Base-by-base conservation (phyloP, 2,113 vertebrate species). In the Bos taurus region DNA sequence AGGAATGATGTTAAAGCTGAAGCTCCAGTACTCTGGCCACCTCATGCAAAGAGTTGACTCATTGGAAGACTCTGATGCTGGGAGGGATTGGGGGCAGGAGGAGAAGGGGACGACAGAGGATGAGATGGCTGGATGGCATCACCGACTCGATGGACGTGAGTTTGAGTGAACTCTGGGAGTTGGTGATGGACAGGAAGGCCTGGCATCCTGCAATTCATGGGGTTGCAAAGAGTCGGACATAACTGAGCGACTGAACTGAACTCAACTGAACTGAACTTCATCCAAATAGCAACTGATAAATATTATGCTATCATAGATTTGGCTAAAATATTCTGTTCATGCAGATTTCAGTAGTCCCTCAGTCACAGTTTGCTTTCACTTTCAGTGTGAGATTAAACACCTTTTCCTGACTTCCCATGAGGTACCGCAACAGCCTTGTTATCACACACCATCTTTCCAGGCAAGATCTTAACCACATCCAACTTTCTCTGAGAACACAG, bases 181-280 rank as follows among this genome's bases (percentile, higher is more conserved):
- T 60, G 59, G 59, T 60, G 59, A 60, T 60, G 59, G 59, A 60
- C 59, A 60, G 26, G 26, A 26, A 60, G 26, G 26, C 59, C 59
- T 60, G 26, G 5, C 2, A 0, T 30, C 26, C 59, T 60, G 59
- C 26, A 2, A 14, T 60, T 60, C 26, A 60, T 60, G 26, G 59
- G 12, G 59, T 30, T 5, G 0, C 59, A 30, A 60, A 60, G 59
- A 60, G 59, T 14, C 2, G 2, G 26, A 60, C 12, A 60, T 0
- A 1, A 30, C 12, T 60, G 59, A 60, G 59, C 13, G 1, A 60
- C 26, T 60, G 59, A 60, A 60, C 1, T 59, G 11, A 59, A 59
- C 25, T 59, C 57, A 59, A 59, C 25, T 28, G 57, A 59, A 59
- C 57, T 60, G 59, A 64, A 64, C 62, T 64, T 50, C 33, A 59